Evolutionary conservation across 2,797 vertebrate species (phyloP), one percentile per base, ranked within the genome.

Genomic region (Siniperca obscura): DNA sequence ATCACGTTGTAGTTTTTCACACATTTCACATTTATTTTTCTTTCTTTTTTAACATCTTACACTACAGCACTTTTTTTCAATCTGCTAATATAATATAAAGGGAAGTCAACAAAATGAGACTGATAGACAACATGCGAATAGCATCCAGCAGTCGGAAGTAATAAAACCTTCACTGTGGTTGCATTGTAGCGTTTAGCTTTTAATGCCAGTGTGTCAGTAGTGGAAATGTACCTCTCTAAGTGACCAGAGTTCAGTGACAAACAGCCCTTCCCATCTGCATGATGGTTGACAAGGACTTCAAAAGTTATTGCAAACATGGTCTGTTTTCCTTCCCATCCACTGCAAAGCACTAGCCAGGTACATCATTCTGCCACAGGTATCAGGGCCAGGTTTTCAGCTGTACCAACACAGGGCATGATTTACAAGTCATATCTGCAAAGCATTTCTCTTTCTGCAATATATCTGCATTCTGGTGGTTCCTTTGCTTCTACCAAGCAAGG

Each of bases 301-400:
- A 64, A 70, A 40, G 48, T 59, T 60, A 74, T 60, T 61, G 53
- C 7, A 36, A 67, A 57, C 48, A 55, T 22, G n/a, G 46, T 76
- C 44, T 85, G 36, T 86, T 73, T 82, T 78, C 72, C 53, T 57
- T 66, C 52, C 38, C 64, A 71, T 74, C 40, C 56, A 78, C 57
- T 30, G 42, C 68, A 82, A 85, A 91, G 90, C 80, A 82, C 75
- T 19, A 57, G 59, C 36, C 59, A 46, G 72, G 76, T 87, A 86
- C 74, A 74, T 91, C 81, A 82, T 86, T 82, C 70, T 89, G 76
- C 67, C 66, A 75, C 64, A 22, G 64, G 84, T 91, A 77, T 89
- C 82, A 81, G 40, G 62, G 74, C 74, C 64, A 53, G 65, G 70
- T 81, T 89, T 84, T 85, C 64, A 77, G 74, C 67, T 81, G 9